A percentile compares a stretch with the other conserved stretches of the same genome.
Conservation (phyloP, 2,113 vertebrate genomes). For the Mastomys coucha region DNA sequence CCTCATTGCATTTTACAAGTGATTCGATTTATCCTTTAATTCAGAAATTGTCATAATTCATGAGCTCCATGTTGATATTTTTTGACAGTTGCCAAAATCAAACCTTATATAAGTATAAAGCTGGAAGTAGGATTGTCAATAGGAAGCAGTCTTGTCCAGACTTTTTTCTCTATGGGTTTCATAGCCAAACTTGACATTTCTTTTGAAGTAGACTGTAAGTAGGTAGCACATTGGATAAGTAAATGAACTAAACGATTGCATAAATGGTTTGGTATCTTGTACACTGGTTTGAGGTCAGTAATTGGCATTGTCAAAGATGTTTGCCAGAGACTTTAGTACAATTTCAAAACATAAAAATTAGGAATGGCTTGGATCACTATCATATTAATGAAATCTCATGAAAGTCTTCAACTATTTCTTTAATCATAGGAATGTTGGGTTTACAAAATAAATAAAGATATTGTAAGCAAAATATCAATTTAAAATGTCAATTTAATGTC, state of each 20-base stretch:
- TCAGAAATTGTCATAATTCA: background rate
- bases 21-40: background rate
- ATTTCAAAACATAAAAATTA: background rate
- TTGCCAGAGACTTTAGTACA: background rate
- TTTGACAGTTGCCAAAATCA: background rate
- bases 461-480: too few species aligned
- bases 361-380: background rate
- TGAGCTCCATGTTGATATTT: background rate
- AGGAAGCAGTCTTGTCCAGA: background rate
- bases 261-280: background rate
- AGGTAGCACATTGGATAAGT: background rate
- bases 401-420: background rate
- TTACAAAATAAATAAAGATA: background rate
- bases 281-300: background rate
- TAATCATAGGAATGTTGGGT: background rate
- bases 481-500: background rate
- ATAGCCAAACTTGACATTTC: background rate
- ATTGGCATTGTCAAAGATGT: background rate
- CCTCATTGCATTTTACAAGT: background rate
- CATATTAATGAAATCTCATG: background rate
- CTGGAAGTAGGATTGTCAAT: background rate
- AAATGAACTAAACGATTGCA: background rate
- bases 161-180: background rate
- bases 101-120: too few species aligned
- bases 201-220: background rate